A percentile compares a stretch with the other conserved stretches of the same genome.
These are phyloP conservation scores for Panagrolaimus sp. DNA, from an alignment of 1,140 invertebrate species.

Conservation along the genomic window DNA sequence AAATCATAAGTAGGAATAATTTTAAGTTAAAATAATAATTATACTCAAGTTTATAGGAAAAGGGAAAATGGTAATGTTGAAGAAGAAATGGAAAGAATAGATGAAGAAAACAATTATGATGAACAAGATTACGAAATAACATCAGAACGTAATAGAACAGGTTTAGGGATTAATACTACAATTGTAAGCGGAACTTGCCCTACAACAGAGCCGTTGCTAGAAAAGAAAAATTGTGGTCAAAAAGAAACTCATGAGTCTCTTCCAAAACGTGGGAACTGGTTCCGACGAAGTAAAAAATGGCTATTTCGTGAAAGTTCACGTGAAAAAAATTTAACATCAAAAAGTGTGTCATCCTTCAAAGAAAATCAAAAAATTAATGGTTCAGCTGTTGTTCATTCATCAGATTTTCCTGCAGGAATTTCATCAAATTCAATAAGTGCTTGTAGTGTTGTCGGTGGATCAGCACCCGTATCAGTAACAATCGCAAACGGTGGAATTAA, in stretches of 20 bases:
- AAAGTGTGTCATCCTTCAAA: background rate
- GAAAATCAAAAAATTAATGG: background rate
- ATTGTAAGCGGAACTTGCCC: background rate
- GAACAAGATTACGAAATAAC: background rate
- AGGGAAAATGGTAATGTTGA: conserved; percentile 14
- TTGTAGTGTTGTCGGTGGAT: no score
- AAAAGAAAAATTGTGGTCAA: no score
- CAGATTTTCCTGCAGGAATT: no score
- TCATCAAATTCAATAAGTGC: no score
- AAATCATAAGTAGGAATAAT: conserved; percentile 37
- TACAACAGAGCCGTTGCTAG: no score
- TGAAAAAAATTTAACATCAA: background rate
- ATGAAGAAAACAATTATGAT: background rate
- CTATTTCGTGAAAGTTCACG: background rate
- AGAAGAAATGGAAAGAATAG: background rate
- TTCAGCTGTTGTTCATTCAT: background rate
- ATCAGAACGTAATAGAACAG: background rate
- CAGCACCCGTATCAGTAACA: no score
- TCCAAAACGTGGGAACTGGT: background rate
- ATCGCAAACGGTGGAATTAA: no score
- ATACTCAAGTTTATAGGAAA: background rate
- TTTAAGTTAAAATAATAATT: conserved; percentile 11
- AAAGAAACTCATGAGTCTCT: no score
- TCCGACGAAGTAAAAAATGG: conserved; percentile 4
- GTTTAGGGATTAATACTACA: background rate